Base-by-base conservation (phyloP, 2,797 vertebrate genomes). In the Xiphorhynchus erythropygius region DNA sequence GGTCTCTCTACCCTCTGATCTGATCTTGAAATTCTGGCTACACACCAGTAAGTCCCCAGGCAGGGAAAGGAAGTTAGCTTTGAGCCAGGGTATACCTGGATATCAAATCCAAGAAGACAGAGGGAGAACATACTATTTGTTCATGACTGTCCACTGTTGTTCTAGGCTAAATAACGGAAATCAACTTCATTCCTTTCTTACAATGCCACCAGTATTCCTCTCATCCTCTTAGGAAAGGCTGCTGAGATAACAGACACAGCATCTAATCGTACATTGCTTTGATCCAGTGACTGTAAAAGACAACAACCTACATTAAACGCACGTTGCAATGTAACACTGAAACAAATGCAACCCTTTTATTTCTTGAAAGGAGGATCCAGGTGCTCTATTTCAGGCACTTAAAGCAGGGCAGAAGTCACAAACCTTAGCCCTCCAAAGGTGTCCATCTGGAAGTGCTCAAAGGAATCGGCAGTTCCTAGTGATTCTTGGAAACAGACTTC, bases 221-320 rank as follows among this genome's bases (percentile, higher is more conserved):
- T 74, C 44, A 39, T 14, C 13, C 24, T 30, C 47, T 25, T 22
- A 71, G 32, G 37, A 79, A 86, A 81, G 46, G 41, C 33, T 64
- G 41, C 53, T 37, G 41, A 56, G 41, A 0, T 7, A 65, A 50
- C 13, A 78, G 64, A 23, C 60, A 60, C 21, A 56, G 41, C 32
- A 73, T 49, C 39, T 44, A n/a, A 55, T 2, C 23, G 9, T n/a
- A 11, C 19, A 23, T 3, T 44, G 24, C 28, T 84, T 60, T 33
- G n/a, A 55, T 32, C 33, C 39, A 30, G 14, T 3, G 11, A 30
- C n/a, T 11, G 0, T 12, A 71, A 57, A 0, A 75, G 30, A 57
- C 49, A 84, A n/a, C 25, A 33, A 24, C 39, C 10, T 23, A 3
- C 19, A 42, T 7, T 7, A 88, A 37, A 41, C 4, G 6, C 13